These are phyloP conservation scores for Lapara coniferarum DNA, from an alignment of 2,888 invertebrate species.

Conservation along the genomic window DNA sequence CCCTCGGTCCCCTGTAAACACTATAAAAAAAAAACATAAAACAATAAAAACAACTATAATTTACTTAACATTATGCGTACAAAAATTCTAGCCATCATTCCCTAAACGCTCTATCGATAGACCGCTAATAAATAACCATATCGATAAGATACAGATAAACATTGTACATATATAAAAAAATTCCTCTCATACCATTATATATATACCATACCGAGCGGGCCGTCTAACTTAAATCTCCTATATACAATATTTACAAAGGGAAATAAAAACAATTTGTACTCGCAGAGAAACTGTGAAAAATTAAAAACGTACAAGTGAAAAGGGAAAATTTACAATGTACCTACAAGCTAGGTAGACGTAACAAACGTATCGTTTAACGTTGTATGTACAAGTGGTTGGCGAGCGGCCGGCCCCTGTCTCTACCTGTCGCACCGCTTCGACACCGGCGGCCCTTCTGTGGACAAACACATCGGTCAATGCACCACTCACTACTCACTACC, in stretches of 20 bases:
- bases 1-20: slow-evolving; percentile 55
- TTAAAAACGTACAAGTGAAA: slow-evolving; percentile 61
- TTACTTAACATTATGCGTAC: slow-evolving; percentile 82
- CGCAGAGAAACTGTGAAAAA: slow-evolving; percentile 80
- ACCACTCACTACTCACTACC: slow-evolving; percentile 30
- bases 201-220: slow-evolving; percentile 64
- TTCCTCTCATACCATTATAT: slow-evolving; percentile 69
- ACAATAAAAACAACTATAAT: slow-evolving; percentile 81
- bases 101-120: slow-evolving; percentile 66
- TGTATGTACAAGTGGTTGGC: slow-evolving; percentile 34
- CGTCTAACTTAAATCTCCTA: slow-evolving; percentile 71
- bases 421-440: slow-evolving; percentile 70
- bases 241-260: slow-evolving; percentile 83
- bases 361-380: slow-evolving; percentile 36
- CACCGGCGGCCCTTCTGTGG: slow-evolving; percentile 56
- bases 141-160: slow-evolving; percentile 75
- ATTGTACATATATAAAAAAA: slow-evolving; percentile 75
- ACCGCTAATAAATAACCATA: slow-evolving; percentile 76
- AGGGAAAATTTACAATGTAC: slow-evolving; percentile 70
- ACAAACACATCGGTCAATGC: slow-evolving; percentile 45
- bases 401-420: slow-evolving; percentile 42
- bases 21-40: slow-evolving; percentile 65
- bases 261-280: slow-evolving; percentile 85
- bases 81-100: slow-evolving; percentile 73
- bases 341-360: slow-evolving; percentile 15